Percentiles rank a stretch among this genome's conserved stretches.
Conservation (phyloP, 30 jellyfish, hydroid and myxozoan genomes). For the Pseudorhiza aurosa region DNA sequence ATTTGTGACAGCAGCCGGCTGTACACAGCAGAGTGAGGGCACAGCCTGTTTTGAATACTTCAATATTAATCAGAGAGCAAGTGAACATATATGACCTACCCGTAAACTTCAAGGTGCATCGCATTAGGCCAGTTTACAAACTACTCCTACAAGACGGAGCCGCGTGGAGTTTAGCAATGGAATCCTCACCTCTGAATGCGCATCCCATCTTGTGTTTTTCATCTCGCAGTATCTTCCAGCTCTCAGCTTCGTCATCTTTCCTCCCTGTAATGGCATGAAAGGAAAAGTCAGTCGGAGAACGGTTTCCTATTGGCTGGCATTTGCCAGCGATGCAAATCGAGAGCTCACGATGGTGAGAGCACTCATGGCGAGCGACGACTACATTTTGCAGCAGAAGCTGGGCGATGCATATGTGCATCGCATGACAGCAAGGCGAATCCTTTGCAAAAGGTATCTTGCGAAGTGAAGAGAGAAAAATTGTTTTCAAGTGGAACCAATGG, state of each 20-base stretch:
- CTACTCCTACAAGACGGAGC: not conserved
- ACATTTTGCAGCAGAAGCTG: too few species aligned
- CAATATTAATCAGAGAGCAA: too few species aligned
- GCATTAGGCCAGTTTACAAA: constrained; percentile 38
- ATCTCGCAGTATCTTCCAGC: constrained; percentile 50
- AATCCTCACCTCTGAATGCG: constrained; percentile 43
- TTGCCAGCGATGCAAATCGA: not conserved
- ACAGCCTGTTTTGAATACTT: too few species aligned
- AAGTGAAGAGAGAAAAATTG: too few species aligned
- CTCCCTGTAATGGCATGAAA: not conserved
- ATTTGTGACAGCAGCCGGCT: too few species aligned
- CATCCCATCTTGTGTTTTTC: constrained; percentile 60
- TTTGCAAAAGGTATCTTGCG: too few species aligned
- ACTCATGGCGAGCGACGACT: too few species aligned
- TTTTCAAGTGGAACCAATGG: not conserved
- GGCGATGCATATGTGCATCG: too few species aligned
- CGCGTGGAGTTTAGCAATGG: not conserved
- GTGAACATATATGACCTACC: constrained; percentile 25
- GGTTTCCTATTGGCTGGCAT: not conserved
- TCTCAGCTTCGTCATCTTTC: constrained; percentile 49
- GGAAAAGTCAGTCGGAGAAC: not conserved
- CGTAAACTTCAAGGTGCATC: constrained; percentile 4
- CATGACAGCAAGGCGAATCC: too few species aligned
- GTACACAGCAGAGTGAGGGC: too few species aligned
- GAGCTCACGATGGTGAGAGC: too few species aligned